Evolutionary conservation across 1,140 invertebrate species (phyloP).

Genomic region (Acyrthosiphon pisum): DNA sequence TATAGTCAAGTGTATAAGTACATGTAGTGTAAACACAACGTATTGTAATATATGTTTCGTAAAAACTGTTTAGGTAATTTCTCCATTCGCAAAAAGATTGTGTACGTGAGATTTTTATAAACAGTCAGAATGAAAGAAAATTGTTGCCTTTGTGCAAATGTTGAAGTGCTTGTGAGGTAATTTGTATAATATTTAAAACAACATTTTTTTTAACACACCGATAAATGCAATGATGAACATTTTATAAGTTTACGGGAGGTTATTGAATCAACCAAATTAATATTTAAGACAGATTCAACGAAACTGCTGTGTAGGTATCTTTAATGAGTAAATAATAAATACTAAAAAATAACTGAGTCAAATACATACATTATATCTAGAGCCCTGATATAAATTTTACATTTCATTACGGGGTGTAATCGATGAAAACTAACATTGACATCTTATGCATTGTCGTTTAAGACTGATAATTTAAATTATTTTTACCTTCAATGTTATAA

Average conservation of each 20-base stretch:
- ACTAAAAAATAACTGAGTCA: background rate
- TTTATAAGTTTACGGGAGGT: too few species aligned
- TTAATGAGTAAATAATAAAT: background rate
- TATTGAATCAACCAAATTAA: background rate
- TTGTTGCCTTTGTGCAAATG: background rate
- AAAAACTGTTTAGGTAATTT: background rate
- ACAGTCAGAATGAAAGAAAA: background rate
- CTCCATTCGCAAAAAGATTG: background rate
- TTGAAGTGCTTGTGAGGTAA: background rate
- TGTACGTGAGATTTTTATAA: background rate
- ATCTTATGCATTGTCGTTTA: background rate
- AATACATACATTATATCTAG: too few species aligned
- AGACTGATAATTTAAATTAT: background rate
- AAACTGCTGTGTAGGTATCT: background rate
- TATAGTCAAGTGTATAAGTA: background rate
- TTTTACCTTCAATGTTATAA: background rate
- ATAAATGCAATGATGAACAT: background rate
- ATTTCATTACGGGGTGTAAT: too few species aligned
- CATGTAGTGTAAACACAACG: background rate
- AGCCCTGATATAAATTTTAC: too few species aligned
- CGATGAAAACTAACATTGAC: background rate
- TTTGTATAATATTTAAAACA: background rate
- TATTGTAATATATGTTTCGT: background rate
- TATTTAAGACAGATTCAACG: background rate
- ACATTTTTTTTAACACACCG: background rate